A percentile compares a stretch with the other conserved stretches of the same genome.
Conservation (phyloP, 2,888 invertebrate genomes). For the Lycia hirtaria region DNA sequence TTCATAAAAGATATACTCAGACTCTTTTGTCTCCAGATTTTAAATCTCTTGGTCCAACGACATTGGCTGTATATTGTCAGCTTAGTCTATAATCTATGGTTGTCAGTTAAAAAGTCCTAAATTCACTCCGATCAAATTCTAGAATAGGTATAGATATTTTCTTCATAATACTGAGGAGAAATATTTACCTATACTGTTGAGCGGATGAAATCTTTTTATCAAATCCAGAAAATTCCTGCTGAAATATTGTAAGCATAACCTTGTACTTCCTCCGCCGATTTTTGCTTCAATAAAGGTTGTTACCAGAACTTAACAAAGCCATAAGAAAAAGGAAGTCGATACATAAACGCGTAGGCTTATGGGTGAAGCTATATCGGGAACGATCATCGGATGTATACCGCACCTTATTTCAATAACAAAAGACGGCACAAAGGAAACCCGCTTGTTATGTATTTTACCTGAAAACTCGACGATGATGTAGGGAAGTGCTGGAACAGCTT, state of each 20-base stretch:
- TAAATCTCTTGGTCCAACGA: no score
- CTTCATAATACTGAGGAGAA: no score
- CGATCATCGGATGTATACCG: slow-evolving; percentile 61
- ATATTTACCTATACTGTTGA: no score
- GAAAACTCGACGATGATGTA: slow-evolving; percentile 46
- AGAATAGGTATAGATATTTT: no score
- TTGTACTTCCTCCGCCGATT: slow-evolving; percentile 33
- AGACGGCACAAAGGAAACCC: slow-evolving; percentile 63
- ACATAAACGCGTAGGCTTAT: slow-evolving; percentile 60
- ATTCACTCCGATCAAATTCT: no score
- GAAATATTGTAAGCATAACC: slow-evolving; percentile 31
- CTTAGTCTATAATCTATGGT: no score
- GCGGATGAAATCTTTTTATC: background rate
- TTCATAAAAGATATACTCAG: no score
- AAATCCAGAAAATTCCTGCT: slow-evolving; percentile 14
- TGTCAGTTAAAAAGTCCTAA: no score
- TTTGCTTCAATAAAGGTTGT: slow-evolving; percentile 40
- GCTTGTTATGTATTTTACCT: slow-evolving; percentile 61
- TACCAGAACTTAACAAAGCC: slow-evolving; percentile 47
- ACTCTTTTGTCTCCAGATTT: no score
- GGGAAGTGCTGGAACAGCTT: slow-evolving; percentile 33
- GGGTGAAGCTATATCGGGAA: slow-evolving; percentile 69
- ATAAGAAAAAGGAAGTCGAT: slow-evolving; percentile 59
- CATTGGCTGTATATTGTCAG: no score
- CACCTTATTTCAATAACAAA: slow-evolving; percentile 79